Percentiles rank a stretch among this genome's conserved stretches.
Evolutionary conservation across 2,797 vertebrate genomes (phyloP).

Genomic region (Spinibarbus caldwelli): DNA sequence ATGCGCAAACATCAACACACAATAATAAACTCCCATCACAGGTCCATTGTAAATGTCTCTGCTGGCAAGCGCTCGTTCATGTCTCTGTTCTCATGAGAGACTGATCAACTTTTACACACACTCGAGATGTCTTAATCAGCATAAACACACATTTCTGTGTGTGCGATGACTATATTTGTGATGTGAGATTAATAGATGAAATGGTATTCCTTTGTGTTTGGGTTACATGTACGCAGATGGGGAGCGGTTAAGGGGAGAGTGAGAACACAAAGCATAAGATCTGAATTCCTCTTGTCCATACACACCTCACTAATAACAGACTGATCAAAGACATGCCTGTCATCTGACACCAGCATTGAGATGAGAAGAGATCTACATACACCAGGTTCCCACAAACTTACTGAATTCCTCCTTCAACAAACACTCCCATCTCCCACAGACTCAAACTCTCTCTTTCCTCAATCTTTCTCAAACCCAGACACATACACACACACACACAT

Average conservation of each 20-base stretch:
- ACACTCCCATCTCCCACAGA: background rate
- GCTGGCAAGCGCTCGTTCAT: constrained; percentile 13
- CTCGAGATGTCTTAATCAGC: background rate
- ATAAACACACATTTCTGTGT: background rate
- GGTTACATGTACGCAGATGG: background rate
- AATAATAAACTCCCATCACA: constrained; percentile 8
- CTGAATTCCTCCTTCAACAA: background rate
- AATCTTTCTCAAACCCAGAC: constrained; percentile 3
- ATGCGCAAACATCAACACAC: constrained; percentile 34
- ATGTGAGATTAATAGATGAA: background rate
- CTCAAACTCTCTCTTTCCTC: background rate
- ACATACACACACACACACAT: constrained; percentile 45
- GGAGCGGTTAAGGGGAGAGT: constrained; percentile 29
- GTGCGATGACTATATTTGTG: background rate
- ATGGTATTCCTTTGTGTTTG: background rate
- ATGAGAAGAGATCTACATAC: constrained; percentile 19
- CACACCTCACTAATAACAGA: constrained; percentile 83
- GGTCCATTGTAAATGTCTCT: constrained; percentile 1
- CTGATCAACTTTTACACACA: background rate
- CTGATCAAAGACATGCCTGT: constrained; percentile 76
- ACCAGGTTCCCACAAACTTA: constrained; percentile 5
- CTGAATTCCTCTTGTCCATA: constrained; percentile 64
- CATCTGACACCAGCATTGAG: constrained; percentile 68
- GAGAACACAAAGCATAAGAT: constrained; percentile 49
- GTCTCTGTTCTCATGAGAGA: background rate